Percentiles rank a stretch among this genome's conserved stretches.
Conservation (phyloP, 2,113 vertebrate species). For the Lipophrys pholis region DNA sequence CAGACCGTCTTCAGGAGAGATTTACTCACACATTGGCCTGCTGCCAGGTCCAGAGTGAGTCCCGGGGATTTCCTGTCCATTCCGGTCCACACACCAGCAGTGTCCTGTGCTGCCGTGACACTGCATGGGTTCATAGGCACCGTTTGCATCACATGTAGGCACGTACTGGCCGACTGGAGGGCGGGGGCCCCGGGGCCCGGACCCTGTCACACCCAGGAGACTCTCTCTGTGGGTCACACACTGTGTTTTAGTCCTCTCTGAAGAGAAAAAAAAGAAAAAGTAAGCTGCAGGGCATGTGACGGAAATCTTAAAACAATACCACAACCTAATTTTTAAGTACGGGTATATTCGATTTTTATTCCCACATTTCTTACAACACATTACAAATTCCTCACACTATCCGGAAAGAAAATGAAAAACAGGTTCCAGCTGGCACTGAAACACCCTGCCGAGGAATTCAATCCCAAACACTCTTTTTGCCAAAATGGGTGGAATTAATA, state of each 20-base stretch:
- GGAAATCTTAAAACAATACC: neutral
- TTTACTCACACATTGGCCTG: constrained; percentile 89
- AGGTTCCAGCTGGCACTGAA: constrained; percentile 63
- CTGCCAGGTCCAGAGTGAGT: constrained; percentile 83
- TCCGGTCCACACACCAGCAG: constrained; percentile 93
- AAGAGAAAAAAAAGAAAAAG: constrained; percentile 24
- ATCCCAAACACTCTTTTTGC: constrained; percentile 24
- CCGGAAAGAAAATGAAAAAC: constrained; percentile 55
- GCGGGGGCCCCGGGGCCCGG: constrained; percentile 46
- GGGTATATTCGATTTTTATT: constrained; percentile 13
- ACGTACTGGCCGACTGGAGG: constrained; percentile 79
- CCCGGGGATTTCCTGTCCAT: constrained; percentile 89
- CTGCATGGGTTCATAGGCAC: constrained; percentile 88
- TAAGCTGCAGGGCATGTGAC: neutral
- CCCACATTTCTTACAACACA: constrained; percentile 14
- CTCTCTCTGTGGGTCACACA: constrained; percentile 87
- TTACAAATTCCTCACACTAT: constrained; percentile 48
- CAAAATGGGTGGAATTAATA: constrained; percentile 19
- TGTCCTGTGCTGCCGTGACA: constrained; percentile 87
- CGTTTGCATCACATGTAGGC: constrained; percentile 88
- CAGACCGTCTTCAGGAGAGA: neutral
- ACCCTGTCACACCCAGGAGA: constrained; percentile 61
- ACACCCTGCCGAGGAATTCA: constrained; percentile 22
- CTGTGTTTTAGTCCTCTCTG: constrained; percentile 85
- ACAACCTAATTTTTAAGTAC: neutral